phyloP scores from a whole-genome alignment of 2,113 vertebrate species.

The Condylura cristata region DNA sequence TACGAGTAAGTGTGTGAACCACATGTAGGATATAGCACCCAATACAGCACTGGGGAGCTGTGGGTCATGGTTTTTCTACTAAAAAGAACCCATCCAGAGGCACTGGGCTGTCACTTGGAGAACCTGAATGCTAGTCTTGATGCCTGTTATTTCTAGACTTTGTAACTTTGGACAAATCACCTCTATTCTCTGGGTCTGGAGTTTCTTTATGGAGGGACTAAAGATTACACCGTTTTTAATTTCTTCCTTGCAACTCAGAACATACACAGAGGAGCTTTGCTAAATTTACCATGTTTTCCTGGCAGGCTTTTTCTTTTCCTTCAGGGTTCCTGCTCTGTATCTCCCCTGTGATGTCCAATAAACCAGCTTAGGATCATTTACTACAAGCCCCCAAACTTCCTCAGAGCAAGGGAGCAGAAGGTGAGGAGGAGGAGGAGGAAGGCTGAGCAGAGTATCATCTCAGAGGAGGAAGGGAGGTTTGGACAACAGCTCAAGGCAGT shows the following conservation, averaged over 20 bases:
- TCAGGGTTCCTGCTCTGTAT: not conserved
- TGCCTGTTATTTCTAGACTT: not conserved
- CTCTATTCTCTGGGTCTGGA: not conserved
- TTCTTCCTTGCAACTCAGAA: not conserved
- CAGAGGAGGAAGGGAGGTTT: conserved; percentile 24
- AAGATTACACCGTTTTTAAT: not conserved
- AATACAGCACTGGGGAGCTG: not conserved
- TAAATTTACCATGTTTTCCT: conserved; percentile 1
- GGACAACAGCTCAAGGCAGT: not conserved
- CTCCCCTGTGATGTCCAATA: not conserved
- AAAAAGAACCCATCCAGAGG: not conserved
- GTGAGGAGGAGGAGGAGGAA: not conserved
- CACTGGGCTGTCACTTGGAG: not conserved
- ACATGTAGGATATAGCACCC: rapidly evolving
- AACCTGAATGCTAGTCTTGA: not conserved
- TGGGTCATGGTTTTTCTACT: not conserved
- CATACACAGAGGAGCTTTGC: not conserved
- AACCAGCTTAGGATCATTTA: not conserved
- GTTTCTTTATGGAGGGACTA: not conserved
- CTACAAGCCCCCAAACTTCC: not conserved
- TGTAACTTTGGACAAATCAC: not conserved
- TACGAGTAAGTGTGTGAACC: not conserved
- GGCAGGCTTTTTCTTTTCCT: not conserved
- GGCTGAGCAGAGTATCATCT: not conserved
- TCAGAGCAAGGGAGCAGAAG: not conserved